phyloP scores from a whole-genome alignment of 2,113 vertebrate genomes.

The Ciconia stormi region DNA sequence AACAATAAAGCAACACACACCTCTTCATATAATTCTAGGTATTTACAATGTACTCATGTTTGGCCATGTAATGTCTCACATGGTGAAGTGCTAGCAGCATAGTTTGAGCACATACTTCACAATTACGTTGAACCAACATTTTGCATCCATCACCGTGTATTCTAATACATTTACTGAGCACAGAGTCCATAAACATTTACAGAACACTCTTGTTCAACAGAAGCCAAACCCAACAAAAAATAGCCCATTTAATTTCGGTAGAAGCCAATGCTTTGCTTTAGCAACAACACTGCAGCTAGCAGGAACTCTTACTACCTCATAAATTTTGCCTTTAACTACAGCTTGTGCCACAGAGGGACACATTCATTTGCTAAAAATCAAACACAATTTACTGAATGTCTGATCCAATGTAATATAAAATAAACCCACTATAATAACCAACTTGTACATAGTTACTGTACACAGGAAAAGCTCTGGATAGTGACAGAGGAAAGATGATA shows the following conservation, averaged over 20 bases:
- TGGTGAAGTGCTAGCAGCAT: conserved; percentile 27
- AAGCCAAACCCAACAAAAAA: conserved; percentile 44
- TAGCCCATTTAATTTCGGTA: conserved; percentile 33
- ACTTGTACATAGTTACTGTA: neutral
- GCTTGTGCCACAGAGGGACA: neutral
- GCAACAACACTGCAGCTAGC: conserved; percentile 4
- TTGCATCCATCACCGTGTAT: conserved; percentile 24
- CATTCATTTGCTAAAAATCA: conserved; percentile 26
- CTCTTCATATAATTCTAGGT: conserved; percentile 23
- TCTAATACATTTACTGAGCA: conserved; percentile 38
- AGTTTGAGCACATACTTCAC: conserved; percentile 50
- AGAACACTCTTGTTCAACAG: conserved; percentile 40
- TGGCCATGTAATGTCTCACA: conserved; percentile 5
- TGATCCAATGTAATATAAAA: neutral
- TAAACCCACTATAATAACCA: neutral
- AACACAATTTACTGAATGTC: neutral
- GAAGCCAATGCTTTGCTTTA: conserved; percentile 45
- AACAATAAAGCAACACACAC: conserved; percentile 5
- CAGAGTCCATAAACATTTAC: conserved; percentile 45
- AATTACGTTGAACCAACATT: conserved; percentile 32
- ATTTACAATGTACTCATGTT: conserved; percentile 67
- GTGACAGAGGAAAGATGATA: neutral
- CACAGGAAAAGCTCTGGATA: conserved; percentile 11
- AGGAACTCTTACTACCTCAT: conserved; percentile 8
- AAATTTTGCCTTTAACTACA: conserved; percentile 39